Evolutionary conservation across 1,140 invertebrate species (phyloP), one percentile per base, ranked within the genome.

Genomic region (Trissolcus basalis): DNA sequence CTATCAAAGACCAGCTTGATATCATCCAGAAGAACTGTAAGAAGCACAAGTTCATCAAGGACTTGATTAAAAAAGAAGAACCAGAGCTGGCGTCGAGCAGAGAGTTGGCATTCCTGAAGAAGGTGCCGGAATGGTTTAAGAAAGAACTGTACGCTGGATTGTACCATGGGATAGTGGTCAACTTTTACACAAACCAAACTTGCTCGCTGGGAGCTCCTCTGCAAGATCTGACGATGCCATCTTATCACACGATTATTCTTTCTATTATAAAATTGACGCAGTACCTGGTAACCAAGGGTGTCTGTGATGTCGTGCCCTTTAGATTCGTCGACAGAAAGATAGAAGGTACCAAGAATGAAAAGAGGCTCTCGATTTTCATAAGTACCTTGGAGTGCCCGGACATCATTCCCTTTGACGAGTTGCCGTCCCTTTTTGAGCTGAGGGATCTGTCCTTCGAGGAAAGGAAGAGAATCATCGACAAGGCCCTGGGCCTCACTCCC

Each of bases 151-250:
- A 91, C 55, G 82, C 82, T 6, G 92, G 90, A 4, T 69, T 85
- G 32, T 89, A 93, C 60, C 90, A 93, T 1, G 80, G 89, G 1
- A 90, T 89, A 69, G 91, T 94, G 77, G 88, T 94, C 39, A 93
- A 95, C 83, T 89, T 94, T 0, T 81, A 92, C 41, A 88, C 90
- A 14, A 85, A 91, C 47, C 90, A 91, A 65, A 87, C 91, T 45
- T 92, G 93, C 77, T 91, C 95, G 72, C 92, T 92, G 65, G 89
- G 87, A 16, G 91, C 92, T 13, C 94, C 96, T 89, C 90, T 95
- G 8, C 95, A 96, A 86, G 90, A 94, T 76, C 70, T 86, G 16
- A 89, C 91, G 68, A 9, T 19, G 90, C 91, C 35, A 80, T 92
- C 48, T 13, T 2, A 0, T 44, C 4, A 7, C 7, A 13, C 11